Base-by-base conservation (phyloP, 2,797 vertebrate genomes). In the Aulostomus chinensis region DNA sequence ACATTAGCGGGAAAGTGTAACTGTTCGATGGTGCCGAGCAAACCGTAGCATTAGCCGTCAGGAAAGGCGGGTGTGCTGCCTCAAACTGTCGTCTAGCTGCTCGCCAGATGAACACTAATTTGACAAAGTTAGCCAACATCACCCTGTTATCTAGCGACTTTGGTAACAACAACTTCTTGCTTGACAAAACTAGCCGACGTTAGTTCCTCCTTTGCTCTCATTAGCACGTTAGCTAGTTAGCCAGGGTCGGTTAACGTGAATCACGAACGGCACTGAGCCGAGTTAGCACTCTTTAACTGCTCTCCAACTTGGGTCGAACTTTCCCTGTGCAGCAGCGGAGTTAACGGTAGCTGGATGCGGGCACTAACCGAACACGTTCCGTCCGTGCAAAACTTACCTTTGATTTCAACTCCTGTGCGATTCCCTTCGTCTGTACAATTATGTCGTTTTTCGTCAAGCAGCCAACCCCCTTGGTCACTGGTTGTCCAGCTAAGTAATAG, bases 141-240 rank as follows among this genome's bases (percentile, higher is more conserved):
- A 24, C 22, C 1, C 5, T 13, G 25, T 3, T 16, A 25, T 20
- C 28, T n/a, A 2, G 2, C 1, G 5, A 18, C 11, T 32, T 17
- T 42, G 9, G 2, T 5, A 26, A 8, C 40, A 43, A 43, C 15
- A 18, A 17, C 17, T n/a, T 43, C 25, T 13, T 5, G 11, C 28
- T 11, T 11, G 28, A 30, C 7, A 11, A 28, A 30, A 15, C 17
- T 16, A 10, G 31, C 35, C 31, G 28, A 11, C 34, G 37, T 38
- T 67, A 82, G 80, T 85, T 87, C 80, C 81, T 77, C 73, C 56
- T 82, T 84, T 39, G 15, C 51, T 11, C 17, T 59, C 31, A 50
- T 67, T 78, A 77, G 79, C 78, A 59, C 31, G 10, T 14, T 49
- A 65, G 81, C 85, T 85, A 84, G 85, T 63, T 72, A 74, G 83